phyloP scores from a whole-genome alignment of 1,140 invertebrate genomes.

The Apis florea region DNA sequence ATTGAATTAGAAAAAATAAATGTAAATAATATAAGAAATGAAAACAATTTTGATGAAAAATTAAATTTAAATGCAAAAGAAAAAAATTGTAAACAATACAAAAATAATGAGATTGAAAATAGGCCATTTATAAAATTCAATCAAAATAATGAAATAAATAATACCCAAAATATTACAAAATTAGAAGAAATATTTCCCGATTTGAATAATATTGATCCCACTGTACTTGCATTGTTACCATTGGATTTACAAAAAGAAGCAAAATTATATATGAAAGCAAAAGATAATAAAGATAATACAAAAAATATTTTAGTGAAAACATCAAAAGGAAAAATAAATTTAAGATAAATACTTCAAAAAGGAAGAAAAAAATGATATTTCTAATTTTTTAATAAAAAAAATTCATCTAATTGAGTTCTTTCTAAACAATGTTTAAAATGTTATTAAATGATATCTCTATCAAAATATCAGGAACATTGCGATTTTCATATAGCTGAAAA shows the following conservation, averaged over 20 bases:
- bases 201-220: conserved; percentile 76
- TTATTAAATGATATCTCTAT: conserved; percentile 81
- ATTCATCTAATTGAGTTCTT: conserved; percentile 27
- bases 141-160: conserved; percentile 2
- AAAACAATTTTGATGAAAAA: background rate
- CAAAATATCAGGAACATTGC: conserved; percentile 83
- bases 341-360: conserved; percentile 18
- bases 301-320: conserved; percentile 49
- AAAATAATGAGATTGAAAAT: background rate
- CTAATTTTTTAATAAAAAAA: conserved; percentile 72
- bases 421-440: conserved; percentile 84
- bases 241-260: conserved; percentile 74
- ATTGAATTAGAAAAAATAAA: background rate
- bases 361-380: conserved; percentile 59
- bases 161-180: conserved; percentile 50
- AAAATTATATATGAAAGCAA: conserved; percentile 66
- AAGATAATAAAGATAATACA: conserved; percentile 51
- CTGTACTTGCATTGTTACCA: conserved; percentile 75
- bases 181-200: conserved; percentile 80
- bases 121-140: background rate
- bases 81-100: background rate
- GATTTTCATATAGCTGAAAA: conserved; percentile 88
- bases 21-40: background rate
- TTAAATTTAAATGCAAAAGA: background rate
- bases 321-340: conserved; percentile 50